Evolutionary conservation across 2,113 vertebrate species (phyloP).

Genomic region (Catagonus wagneri): DNA sequence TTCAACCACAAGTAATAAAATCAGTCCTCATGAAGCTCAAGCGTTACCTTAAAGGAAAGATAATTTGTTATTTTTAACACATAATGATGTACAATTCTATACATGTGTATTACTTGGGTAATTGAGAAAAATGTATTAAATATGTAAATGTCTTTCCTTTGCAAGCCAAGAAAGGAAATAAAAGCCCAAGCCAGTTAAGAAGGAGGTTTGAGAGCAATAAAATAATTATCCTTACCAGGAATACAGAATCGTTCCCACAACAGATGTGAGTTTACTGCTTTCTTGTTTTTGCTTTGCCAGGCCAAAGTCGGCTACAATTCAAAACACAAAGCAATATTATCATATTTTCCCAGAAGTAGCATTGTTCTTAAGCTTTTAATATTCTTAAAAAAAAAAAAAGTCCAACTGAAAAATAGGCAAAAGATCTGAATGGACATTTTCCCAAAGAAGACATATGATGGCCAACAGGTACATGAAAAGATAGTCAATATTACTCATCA

Average conservation of each 20-base stretch:
- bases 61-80: neutral
- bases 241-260: conserved; percentile 95
- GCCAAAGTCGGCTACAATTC: conserved; percentile 92
- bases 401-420: too few species aligned
- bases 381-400: neutral
- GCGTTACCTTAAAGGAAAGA: neutral
- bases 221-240: conserved; percentile 90
- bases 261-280: conserved; percentile 92
- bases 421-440: too few species aligned
- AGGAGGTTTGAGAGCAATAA: neutral
- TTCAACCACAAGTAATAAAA: neutral
- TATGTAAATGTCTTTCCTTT: conserved; percentile 35
- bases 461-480: too few species aligned
- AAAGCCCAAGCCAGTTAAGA: neutral
- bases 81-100: neutral
- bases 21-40: neutral
- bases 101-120: neutral
- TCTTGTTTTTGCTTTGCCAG: conserved; percentile 96
- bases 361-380: neutral
- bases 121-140: neutral
- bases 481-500: too few species aligned
- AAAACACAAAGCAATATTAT: conserved; percentile 63
- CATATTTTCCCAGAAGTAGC: neutral
- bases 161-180: neutral
- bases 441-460: too few species aligned